phyloP scores from a whole-genome alignment of 2,888 invertebrate genomes.

The Drosophila fungiperda region DNA sequence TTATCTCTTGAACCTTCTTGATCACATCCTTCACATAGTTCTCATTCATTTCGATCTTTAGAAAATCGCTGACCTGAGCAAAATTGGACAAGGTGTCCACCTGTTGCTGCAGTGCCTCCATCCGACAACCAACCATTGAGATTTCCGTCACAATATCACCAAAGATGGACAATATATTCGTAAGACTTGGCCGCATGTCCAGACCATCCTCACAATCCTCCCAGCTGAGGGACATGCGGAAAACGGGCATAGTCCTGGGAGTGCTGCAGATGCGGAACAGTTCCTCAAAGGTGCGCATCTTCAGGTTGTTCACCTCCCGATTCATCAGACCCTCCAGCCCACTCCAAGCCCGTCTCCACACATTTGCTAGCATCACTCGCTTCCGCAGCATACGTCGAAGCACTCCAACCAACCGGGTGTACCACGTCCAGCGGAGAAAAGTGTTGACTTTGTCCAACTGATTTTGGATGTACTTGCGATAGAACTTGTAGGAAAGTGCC shows the following conservation, averaged over 20 bases:
- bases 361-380: conserved; percentile 67
- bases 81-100: conserved; percentile 80
- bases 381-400: conserved; percentile 82
- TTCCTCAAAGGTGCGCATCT: conserved; percentile 89
- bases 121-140: conserved; percentile 86
- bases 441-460: conserved; percentile 83
- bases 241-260: conserved; percentile 87
- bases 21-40: conserved; percentile 87
- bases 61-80: conserved; percentile 83
- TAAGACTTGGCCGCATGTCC: conserved; percentile 87
- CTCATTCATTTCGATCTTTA: conserved; percentile 87
- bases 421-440: conserved; percentile 85
- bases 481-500: conserved; percentile 69
- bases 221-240: conserved; percentile 86
- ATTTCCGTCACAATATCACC: conserved; percentile 87
- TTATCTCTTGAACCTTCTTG: conserved; percentile 86
- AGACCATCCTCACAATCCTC: conserved; percentile 78
- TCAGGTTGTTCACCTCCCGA: conserved; percentile 88
- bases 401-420: conserved; percentile 83
- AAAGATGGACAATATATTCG: conserved; percentile 86
- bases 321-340: conserved; percentile 86
- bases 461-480: conserved; percentile 74
- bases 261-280: conserved; percentile 87
- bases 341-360: conserved; percentile 82
- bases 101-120: conserved; percentile 87